Conservation (phyloP, 2,797 vertebrate genomes). For the Halcyon smyrnensis region DNA sequence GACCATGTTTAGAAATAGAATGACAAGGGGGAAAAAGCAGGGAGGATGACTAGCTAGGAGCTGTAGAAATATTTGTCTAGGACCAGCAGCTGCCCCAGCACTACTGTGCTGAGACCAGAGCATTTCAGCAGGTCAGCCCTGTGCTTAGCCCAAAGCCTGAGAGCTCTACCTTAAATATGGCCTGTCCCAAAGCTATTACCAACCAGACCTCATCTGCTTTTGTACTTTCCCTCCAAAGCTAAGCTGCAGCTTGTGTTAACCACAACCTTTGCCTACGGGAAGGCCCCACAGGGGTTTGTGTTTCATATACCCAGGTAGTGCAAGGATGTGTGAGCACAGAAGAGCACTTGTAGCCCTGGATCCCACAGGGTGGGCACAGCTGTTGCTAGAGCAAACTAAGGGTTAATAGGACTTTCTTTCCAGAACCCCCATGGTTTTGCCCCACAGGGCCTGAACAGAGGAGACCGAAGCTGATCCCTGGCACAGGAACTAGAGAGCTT, state of each 20-base stretch:
- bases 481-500: neutral
- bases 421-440: neutral
- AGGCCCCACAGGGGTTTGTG: neutral
- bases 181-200: neutral
- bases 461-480: neutral
- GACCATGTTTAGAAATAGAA: neutral
- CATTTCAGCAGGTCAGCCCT: neutral
- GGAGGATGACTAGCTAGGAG: neutral
- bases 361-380: neutral
- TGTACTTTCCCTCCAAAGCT: neutral
- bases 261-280: no score
- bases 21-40: neutral
- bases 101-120: neutral
- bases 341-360: neutral
- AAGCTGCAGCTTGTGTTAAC: neutral
- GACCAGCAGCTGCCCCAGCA: neutral
- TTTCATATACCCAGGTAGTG: rapidly evolving
- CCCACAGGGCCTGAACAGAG: neutral
- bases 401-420: neutral
- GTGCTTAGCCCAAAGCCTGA: neutral
- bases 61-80: neutral
- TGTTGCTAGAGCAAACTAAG: neutral
- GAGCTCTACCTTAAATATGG: neutral
- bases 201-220: neutral
- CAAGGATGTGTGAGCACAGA: rapidly evolving